Evolutionary conservation across 2,113 vertebrate species (phyloP), one percentile per base, ranked within the genome.

Genomic region (Epinephelus lanceolatus): DNA sequence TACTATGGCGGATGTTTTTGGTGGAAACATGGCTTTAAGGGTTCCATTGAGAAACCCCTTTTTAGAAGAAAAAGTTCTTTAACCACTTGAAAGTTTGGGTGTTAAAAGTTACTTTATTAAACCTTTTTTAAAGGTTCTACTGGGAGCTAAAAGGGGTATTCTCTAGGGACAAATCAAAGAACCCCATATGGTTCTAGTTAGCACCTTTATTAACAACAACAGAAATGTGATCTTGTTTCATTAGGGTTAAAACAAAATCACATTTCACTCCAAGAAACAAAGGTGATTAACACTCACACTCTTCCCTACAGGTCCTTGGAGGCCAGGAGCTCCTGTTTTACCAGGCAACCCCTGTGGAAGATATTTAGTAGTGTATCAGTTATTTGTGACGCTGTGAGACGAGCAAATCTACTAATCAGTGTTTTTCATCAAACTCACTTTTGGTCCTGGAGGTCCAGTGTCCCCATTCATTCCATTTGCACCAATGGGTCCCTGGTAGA

Each of bases 231-330:
- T 49, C 3, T 45, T 14, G 17, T 52, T 53, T 19, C 9, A n/a
- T 65, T 49, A 30, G 4, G 30, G 30, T 30, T 30, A 30, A 30
- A 30, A 30, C 30, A 30, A 5, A n/a, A 5, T 76, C 60, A 40
- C 51, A 19, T 62, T 27, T 49, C 52, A 40, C 27, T 33, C 23
- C 7, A 59, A 21, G 25, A 47, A 56, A 45, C 9, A 59, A 74
- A 67, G 2, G 4, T n/a, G 21, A 78, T 27, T 13, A 23, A 52
- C 27, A 91, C 95, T 94, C 72, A 96, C 95, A 81, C 30, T 93
- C 37, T 63, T 86, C 9, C 96, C 96, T 5, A 96, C 90, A 33
- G 81, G 88, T 53, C 96, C 96, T 89, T 96, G 96, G 17, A 71
- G 53, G 47, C 95, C 95, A 51, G 86, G 45, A 71, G 71, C 30